phyloP scores from a whole-genome alignment of 2,797 vertebrate species.

The Myotis pilosus region DNA sequence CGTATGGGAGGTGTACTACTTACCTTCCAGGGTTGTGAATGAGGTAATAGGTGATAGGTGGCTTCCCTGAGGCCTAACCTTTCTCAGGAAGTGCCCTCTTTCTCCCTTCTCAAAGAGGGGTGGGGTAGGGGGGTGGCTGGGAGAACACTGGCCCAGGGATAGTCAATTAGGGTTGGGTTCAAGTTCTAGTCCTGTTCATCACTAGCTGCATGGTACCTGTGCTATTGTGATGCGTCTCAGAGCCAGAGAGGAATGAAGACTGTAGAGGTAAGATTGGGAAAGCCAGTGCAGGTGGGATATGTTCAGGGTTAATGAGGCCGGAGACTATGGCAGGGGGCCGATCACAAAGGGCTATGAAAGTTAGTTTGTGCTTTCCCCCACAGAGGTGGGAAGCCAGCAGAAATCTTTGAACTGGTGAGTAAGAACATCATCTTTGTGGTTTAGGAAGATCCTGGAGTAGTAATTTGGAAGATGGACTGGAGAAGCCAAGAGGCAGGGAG shows the following conservation, averaged over 20 bases:
- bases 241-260: not conserved
- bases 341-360: not conserved
- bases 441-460: not conserved
- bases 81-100: not conserved
- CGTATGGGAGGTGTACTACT: not conserved
- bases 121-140: rapidly evolving
- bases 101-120: not conserved
- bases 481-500: not conserved
- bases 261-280: not conserved
- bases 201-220: not conserved
- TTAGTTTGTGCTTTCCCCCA: not conserved
- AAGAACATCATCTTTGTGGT: not conserved
- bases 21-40: not conserved
- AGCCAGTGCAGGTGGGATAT: not conserved
- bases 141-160: not conserved
- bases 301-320: not conserved
- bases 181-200: not conserved
- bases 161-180: not conserved
- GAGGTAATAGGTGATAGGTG: not conserved
- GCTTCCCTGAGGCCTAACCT: not conserved
- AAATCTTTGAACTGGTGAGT: not conserved
- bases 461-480: not conserved
- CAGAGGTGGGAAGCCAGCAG: not conserved
- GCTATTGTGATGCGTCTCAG: not conserved
- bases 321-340: not conserved